These are phyloP conservation scores for Xanthorhoe spadicearia DNA, from an alignment of 2,888 invertebrate species.

Conservation along the genomic window DNA sequence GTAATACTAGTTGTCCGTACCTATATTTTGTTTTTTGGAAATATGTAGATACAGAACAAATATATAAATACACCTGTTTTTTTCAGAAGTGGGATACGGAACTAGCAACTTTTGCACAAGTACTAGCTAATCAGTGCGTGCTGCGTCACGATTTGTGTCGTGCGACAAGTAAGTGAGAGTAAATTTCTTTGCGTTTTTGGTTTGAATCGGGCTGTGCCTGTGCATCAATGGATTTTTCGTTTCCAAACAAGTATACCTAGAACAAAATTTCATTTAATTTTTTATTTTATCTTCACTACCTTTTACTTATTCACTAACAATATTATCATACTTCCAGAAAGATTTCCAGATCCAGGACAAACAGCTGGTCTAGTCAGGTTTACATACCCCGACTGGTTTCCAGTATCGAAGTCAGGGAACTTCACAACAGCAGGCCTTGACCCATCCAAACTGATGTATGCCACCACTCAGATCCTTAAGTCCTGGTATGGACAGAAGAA, in stretches of 20 bases:
- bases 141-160: slow-evolving; percentile 63
- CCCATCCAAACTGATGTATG: slow-evolving; percentile 51
- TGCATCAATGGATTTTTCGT: too few species aligned
- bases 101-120: slow-evolving; percentile 71
- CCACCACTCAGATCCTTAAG: slow-evolving; percentile 48
- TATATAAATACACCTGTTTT: not conserved
- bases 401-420: slow-evolving; percentile 30
- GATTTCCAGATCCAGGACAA: slow-evolving; percentile 62
- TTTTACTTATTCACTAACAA: not conserved
- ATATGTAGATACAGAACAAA: too few species aligned
- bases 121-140: slow-evolving; percentile 66
- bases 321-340: slow-evolving; percentile 50
- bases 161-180: slow-evolving; percentile 64
- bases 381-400: slow-evolving; percentile 56
- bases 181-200: too few species aligned
- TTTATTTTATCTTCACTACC: too few species aligned
- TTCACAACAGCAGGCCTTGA: slow-evolving; percentile 47
- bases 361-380: slow-evolving; percentile 55
- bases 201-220: too few species aligned
- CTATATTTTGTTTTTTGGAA: too few species aligned
- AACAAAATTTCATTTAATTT: too few species aligned
- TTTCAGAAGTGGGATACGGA: slow-evolving; percentile 74
- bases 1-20: too few species aligned
- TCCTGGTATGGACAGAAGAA: slow-evolving; percentile 59
- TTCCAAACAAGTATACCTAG: too few species aligned